phyloP scores from a whole-genome alignment of 2,113 vertebrate genomes.

The Myotis brandtii region DNA sequence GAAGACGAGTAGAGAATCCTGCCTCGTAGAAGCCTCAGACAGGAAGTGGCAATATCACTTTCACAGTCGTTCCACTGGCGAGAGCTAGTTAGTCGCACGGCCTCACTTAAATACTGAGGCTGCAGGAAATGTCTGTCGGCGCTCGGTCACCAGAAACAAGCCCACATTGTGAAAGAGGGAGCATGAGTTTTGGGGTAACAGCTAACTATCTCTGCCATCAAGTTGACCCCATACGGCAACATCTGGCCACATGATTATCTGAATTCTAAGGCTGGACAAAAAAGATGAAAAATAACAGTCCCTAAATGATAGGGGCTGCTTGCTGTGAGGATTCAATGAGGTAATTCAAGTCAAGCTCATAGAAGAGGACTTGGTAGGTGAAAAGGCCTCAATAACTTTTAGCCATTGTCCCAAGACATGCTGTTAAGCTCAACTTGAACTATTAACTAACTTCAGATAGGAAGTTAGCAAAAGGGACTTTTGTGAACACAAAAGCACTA shows the following conservation, averaged over 20 bases:
- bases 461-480: not conserved
- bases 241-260: not conserved
- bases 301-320: not conserved
- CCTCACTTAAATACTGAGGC: not conserved
- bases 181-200: not conserved
- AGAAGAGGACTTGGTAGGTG: not conserved
- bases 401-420: not conserved
- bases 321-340: not conserved
- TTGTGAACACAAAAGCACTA: not conserved
- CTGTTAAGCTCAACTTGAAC: not conserved
- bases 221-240: not conserved
- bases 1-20: not conserved
- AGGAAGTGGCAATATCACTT: not conserved
- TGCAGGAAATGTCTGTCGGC: not conserved
- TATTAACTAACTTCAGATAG: not conserved
- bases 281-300: not conserved
- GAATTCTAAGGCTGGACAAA: not conserved
- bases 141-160: not conserved
- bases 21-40: not conserved
- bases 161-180: not conserved
- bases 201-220: not conserved
- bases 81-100: accelerated
- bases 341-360: not conserved
- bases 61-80: not conserved
- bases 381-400: not conserved